A percentile compares a stretch with the other conserved stretches of the same genome.
Evolutionary conservation across 2,888 invertebrate genomes (phyloP).

Genomic region (Teinopalpus imperialis): DNA sequence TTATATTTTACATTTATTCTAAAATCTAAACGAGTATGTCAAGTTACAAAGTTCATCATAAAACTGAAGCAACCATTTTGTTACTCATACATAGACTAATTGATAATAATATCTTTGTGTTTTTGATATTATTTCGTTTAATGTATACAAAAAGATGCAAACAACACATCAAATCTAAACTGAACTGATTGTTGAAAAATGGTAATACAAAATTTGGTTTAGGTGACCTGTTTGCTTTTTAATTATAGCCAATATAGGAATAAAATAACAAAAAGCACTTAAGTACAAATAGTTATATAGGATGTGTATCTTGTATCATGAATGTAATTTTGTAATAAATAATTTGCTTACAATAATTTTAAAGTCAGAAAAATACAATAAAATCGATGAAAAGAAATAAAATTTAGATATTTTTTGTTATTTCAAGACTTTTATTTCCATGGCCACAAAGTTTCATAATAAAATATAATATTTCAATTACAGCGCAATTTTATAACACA

Average conservation of each 20-base stretch:
- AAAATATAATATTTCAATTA: slow-evolving; percentile 15
- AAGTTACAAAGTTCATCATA: too few relatives aligned
- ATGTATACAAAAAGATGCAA: too few relatives aligned
- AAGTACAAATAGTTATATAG: slow-evolving; percentile 68
- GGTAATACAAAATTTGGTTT: slow-evolving; percentile 6
- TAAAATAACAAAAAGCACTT: slow-evolving; percentile 53
- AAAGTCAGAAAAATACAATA: slow-evolving; percentile 40
- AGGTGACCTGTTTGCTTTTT: slow-evolving; percentile 14
- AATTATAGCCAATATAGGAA: slow-evolving; percentile 1
- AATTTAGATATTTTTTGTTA: slow-evolving; percentile 74
- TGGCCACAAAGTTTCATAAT: slow-evolving; percentile 22
- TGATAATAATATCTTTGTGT: too few relatives aligned
- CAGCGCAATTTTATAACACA: not conserved
- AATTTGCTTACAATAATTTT: slow-evolving; percentile 41
- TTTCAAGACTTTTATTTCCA: slow-evolving; percentile 51
- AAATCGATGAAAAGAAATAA: slow-evolving; percentile 50
- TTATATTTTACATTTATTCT: too few relatives aligned
- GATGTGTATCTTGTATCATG: slow-evolving; percentile 36
- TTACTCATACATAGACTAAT: too few relatives aligned
- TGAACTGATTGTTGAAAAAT: not conserved
- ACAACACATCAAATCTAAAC: not conserved
- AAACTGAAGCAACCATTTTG: too few relatives aligned
- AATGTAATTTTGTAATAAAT: slow-evolving; percentile 41
- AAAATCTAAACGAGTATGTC: too few relatives aligned
- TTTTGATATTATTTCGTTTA: too few relatives aligned